Evolutionary conservation across 2,797 vertebrate genomes (phyloP).

Genomic region (Lepilemur septentrionalis): DNA sequence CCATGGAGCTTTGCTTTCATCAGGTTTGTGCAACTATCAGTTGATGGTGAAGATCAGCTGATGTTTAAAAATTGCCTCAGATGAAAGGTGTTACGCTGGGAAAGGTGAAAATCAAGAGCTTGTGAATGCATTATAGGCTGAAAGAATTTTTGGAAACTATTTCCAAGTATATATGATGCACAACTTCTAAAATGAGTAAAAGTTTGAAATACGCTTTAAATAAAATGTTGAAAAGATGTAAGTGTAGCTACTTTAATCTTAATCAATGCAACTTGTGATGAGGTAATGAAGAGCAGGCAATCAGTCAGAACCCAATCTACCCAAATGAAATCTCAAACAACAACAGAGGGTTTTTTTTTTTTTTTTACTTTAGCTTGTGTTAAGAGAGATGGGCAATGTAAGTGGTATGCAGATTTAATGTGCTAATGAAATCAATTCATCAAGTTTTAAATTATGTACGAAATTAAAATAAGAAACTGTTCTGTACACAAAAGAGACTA

Average conservation of each 20-base stretch:
- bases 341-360: constrained; percentile 30
- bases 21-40: background rate
- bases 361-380: constrained; percentile 64
- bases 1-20: background rate
- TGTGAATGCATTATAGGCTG: constrained; percentile 34
- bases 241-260: constrained; percentile 68
- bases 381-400: constrained; percentile 68
- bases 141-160: constrained; percentile 61
- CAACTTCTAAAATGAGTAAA: constrained; percentile 64
- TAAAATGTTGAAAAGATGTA: constrained; percentile 57
- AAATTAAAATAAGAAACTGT: constrained; percentile 73
- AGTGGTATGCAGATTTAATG: constrained; percentile 69
- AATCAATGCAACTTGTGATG: constrained; percentile 76
- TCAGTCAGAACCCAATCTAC: constrained; percentile 77
- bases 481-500: constrained; percentile 69
- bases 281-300: constrained; percentile 75
- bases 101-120: constrained; percentile 63
- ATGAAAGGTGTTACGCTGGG: background rate
- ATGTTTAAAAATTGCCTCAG: constrained; percentile 2
- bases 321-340: constrained; percentile 70
- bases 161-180: constrained; percentile 54
- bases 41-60: background rate
- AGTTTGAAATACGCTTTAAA: constrained; percentile 73
- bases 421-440: constrained; percentile 78
- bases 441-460: constrained; percentile 64